Evolutionary conservation across 2,888 invertebrate genomes (phyloP), one percentile per base, ranked within the genome.

Genomic region (Lasioglossum pauxillum): DNA sequence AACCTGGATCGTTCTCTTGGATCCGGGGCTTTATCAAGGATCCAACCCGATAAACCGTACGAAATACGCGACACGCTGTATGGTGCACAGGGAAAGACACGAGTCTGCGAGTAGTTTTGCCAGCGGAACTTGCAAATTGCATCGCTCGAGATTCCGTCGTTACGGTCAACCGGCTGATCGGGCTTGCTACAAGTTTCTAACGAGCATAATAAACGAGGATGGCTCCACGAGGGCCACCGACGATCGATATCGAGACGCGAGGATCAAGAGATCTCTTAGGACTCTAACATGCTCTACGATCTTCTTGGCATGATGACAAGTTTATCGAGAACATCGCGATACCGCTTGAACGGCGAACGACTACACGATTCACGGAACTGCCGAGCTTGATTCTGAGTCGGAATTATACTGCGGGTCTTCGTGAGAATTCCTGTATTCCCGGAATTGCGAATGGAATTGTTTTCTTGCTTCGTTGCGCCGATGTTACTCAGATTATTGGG

Each of bases 21-120:
- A 67, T 67, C 67, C 31, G 19, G 16, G 16, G 31, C 16, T 69
- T 76, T 53, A 80, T 27, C 78, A 12, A 49, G 23, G 67, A 67
- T 67, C 19, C 35, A 31, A 27, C 19, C 19, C 19, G 67, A 80
- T 53, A 75, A 71, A 75, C n/a, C 44, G 49, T 23, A n/a, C 49
- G 53, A 64, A 69, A 74, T 74, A 78, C 69, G 60, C 78, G 41
- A 77, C 74, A n/a, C 10, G 71, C 74, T 7, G 49, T 19, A n/a
- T 8, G 2, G 16, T 31, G 0, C 12, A 27, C 67, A 8, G 10
- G 12, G 27, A 46, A 23, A 44, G 44, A 76, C 41, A 69, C 38
- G 57, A 8, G 76, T 23, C 53, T 53, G n/a, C n/a, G 23, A 53
- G 53, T 1, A 35, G 41, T n/a, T 49, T 77, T 64, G 31, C 64